Evolutionary conservation across 2,888 invertebrate species (phyloP), one percentile per base, ranked within the genome.

Genomic region (Cyclophora albipunctata): DNA sequence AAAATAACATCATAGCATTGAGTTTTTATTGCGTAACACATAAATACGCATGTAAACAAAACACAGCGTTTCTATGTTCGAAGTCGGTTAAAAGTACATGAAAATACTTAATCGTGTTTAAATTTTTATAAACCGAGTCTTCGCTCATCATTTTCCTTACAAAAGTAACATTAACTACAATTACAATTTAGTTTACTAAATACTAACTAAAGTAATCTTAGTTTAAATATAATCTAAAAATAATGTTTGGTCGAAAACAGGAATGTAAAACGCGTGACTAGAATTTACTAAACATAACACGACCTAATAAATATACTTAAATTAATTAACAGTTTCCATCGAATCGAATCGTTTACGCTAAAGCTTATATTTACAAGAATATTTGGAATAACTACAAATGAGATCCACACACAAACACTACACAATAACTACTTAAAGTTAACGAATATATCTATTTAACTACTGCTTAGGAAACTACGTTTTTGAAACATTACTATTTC

Each of bases 241-340:
- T 71, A 71, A 78, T 74, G 85, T 86, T 87, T 86, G 86, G 84
- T 87, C 86, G 83, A 80, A 80, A 87, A 87, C 86, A 87, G 88
- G 88, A 88, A 87, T 87, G 88, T 84, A 83, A 83, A 87, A 88
- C 86, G 82, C 78, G 73, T 88, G 88, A 87, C 88, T 88, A 88
- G 88, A 88, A 86, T 88, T 87, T 88, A 80, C 81, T 84, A 87
- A 87, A 87, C 88, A 81, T 87, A 88, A 87, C 88, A 79, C 81
- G 76, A 82, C 81, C 84, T 76, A 81, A 84, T 83, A 86, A 83
- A 85, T 83, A 85, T 20, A 20, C 7, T 75, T 79, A 84, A 74
- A 82, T 75, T 71, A 71, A 62, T 73, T 72, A 83, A 84, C 81
- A 80, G 76, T 73, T 78, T 71, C 69, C 5, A 37, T 37, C 37